phyloP scores from a whole-genome alignment of 2,888 invertebrate genomes.

The Drosophila cognata region DNA sequence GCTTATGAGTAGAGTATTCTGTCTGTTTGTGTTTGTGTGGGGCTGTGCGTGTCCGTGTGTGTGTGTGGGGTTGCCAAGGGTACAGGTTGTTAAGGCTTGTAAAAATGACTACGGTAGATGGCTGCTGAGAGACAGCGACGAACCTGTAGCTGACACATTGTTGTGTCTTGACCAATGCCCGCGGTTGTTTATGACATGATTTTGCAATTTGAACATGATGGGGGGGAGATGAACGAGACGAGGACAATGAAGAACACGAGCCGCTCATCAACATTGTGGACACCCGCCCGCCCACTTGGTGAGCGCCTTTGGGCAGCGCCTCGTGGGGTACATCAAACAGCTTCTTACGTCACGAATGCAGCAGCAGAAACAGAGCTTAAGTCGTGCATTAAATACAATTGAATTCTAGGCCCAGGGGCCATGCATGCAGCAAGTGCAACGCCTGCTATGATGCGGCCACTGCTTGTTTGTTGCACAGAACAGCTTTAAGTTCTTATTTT shows the following conservation, averaged over 20 bases:
- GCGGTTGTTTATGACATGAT: constrained; percentile 78
- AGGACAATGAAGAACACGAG: neutral
- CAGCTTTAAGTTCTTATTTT: constrained; percentile 37
- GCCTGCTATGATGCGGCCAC: constrained; percentile 29
- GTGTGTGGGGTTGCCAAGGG: neutral
- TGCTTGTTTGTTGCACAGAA: constrained; percentile 16
- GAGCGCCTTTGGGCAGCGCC: constrained; percentile 65
- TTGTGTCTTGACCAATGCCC: constrained; percentile 41
- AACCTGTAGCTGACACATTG: neutral
- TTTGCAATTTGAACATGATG: constrained; percentile 74
- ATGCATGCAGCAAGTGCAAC: constrained; percentile 56
- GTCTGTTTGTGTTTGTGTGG: neutral
- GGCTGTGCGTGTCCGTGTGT: neutral
- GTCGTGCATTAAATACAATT: constrained; percentile 73
- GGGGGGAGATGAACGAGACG: constrained; percentile 47
- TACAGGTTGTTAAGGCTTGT: constrained; percentile 32
- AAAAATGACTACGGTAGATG: constrained; percentile 25
- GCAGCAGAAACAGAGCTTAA: constrained; percentile 33
- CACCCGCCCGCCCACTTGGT: constrained; percentile 23
- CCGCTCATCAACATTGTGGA: constrained; percentile 10
- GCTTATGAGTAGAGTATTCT: constrained; percentile 23
- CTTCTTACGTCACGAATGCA: constrained; percentile 57
- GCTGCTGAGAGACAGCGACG: neutral
- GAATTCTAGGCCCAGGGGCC: constrained; percentile 73
- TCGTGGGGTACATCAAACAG: constrained; percentile 63